Evolutionary conservation across 2,113 vertebrate species (phyloP).

Genomic region (Psilopsiagon aurifrons): DNA sequence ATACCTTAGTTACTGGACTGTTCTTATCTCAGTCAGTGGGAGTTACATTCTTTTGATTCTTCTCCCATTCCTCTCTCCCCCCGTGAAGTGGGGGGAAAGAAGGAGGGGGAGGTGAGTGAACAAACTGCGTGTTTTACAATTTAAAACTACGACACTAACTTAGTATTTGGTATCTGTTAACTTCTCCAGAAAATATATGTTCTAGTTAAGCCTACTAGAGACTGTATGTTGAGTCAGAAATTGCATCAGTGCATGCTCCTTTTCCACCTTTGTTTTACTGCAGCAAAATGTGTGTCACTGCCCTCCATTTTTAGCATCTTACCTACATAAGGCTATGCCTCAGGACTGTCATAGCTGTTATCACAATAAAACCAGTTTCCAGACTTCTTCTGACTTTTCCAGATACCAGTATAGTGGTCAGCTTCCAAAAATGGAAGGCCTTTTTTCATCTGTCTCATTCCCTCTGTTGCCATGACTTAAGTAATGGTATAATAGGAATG

Average conservation of each 20-base stretch:
- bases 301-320: background rate
- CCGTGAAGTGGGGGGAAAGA: too few species aligned
- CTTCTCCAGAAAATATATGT: background rate
- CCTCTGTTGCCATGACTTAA: background rate
- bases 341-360: background rate
- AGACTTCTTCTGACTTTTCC: background rate
- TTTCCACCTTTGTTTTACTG: background rate
- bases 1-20: too few species aligned
- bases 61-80: too few species aligned
- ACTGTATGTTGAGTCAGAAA: background rate
- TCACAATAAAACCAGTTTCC: background rate
- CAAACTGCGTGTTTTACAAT: too few species aligned
- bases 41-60: too few species aligned
- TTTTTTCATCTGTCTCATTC: background rate
- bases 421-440: background rate
- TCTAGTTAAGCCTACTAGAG: background rate
- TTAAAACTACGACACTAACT: background rate
- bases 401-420: background rate
- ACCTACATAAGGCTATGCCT: background rate
- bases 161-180: background rate
- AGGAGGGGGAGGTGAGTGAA: too few species aligned
- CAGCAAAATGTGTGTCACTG: background rate
- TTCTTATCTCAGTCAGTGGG: too few species aligned
- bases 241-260: background rate
- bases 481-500: accelerated